Conservation (phyloP, 2,797 vertebrate species). For the Phataginus tetradactyla region DNA sequence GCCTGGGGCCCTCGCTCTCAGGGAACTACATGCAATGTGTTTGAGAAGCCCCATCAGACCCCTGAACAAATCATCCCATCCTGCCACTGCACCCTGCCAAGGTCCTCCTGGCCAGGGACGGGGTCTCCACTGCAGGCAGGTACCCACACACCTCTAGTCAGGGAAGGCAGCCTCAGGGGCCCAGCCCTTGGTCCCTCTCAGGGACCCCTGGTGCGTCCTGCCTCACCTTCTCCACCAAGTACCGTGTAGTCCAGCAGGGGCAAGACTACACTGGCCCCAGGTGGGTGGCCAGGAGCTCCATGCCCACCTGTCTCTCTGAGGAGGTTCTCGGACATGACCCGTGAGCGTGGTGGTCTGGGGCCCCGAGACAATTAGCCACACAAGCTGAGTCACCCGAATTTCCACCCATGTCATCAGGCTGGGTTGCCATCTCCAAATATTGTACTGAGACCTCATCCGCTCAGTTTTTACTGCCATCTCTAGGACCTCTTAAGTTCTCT, state of each 20-base stretch:
- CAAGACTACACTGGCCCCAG: accelerated
- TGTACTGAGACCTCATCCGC: not conserved
- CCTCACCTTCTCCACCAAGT: not conserved
- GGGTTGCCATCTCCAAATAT: not conserved
- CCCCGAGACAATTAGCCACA: accelerated
- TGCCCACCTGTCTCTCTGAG: too few relatives aligned
- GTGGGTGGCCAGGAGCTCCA: not conserved
- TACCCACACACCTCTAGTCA: not conserved
- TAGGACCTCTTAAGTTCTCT: not conserved
- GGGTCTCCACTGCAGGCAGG: not conserved
- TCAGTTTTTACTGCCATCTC: not conserved
- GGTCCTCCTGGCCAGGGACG: too few relatives aligned
- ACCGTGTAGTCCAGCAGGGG: too few relatives aligned
- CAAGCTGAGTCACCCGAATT: not conserved
- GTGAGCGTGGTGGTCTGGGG: accelerated
- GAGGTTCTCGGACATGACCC: not conserved
- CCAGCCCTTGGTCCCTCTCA: not conserved
- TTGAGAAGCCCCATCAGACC: accelerated
- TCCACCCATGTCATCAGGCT: accelerated
- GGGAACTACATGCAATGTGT: accelerated
- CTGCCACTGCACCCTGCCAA: not conserved
- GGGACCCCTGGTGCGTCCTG: not conserved
- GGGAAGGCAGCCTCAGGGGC: not conserved
- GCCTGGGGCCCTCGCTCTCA: not conserved
- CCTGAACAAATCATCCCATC: not conserved